phyloP scores from a whole-genome alignment of 2,113 vertebrate species.

The Vireo altiloquus region DNA sequence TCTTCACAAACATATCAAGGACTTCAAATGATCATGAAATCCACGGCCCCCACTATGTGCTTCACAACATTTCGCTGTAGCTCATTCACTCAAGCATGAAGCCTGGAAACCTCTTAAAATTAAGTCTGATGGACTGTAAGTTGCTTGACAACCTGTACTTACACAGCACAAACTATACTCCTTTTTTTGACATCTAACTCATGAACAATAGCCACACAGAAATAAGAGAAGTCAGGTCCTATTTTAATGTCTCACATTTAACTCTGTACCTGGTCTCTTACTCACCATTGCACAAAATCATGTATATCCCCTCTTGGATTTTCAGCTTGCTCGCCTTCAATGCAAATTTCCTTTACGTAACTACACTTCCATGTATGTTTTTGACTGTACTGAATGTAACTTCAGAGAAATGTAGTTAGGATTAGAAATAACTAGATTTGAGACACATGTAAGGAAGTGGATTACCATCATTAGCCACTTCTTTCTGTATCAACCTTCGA shows the following conservation, averaged over 20 bases:
- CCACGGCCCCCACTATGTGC: background rate
- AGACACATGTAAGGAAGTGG: background rate
- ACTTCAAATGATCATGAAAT: background rate
- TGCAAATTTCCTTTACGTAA: background rate
- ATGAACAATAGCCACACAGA: background rate
- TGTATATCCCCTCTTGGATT: background rate
- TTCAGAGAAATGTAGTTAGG: background rate
- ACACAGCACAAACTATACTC: background rate
- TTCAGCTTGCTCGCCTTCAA: background rate
- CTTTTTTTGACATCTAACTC: background rate
- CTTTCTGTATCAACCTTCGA: background rate
- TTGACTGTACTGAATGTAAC: rapidly evolving
- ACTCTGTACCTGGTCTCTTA: background rate
- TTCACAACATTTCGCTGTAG: background rate
- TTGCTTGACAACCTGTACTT: background rate
- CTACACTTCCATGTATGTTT: background rate
- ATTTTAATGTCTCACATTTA: background rate
- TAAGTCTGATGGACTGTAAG: background rate
- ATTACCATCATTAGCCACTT: background rate
- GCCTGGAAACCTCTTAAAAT: background rate
- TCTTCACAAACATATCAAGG: background rate
- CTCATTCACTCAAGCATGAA: background rate
- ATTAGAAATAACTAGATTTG: background rate
- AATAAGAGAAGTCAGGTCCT: background rate
- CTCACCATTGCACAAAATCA: background rate